phyloP scores from a whole-genome alignment of 2,113 vertebrate species.

The Regulus satrapa region DNA sequence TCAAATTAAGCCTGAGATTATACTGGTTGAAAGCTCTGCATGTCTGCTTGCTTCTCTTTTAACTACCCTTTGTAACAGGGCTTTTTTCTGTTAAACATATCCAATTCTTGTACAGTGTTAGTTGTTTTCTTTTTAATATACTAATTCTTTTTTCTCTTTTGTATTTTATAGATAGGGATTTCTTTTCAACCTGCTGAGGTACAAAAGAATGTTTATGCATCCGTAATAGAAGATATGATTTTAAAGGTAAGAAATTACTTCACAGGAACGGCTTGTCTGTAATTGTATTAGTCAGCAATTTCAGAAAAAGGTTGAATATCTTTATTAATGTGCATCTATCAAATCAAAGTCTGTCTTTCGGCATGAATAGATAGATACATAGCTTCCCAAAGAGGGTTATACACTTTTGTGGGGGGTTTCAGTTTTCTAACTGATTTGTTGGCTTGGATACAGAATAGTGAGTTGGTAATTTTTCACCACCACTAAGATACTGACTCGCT shows the following conservation, averaged over 20 bases:
- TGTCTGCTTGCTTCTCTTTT: not conserved
- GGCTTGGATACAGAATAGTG: not conserved
- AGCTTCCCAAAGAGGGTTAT: not conserved
- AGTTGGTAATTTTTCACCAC: not conserved
- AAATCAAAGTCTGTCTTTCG: not conserved
- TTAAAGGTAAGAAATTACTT: slow-evolving; percentile 81
- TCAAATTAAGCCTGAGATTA: not conserved
- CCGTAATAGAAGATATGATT: slow-evolving; percentile 93
- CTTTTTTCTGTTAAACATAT: not conserved
- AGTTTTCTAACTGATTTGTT: not conserved
- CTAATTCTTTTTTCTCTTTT: not conserved
- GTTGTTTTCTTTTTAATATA: not conserved
- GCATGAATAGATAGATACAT: not conserved
- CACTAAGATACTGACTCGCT: not conserved
- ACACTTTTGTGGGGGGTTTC: not conserved
- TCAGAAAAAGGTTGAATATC: not conserved
- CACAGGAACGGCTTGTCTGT: not conserved
- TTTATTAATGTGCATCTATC: not conserved
- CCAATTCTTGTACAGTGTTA: not conserved
- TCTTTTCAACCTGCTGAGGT: slow-evolving; percentile 87
- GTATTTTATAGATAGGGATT: slow-evolving; percentile 84
- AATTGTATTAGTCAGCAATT: not conserved
- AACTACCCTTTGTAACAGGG: not conserved
- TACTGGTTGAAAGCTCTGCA: not conserved
- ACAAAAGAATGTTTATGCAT: slow-evolving; percentile 88